phyloP scores from a whole-genome alignment of 2,113 vertebrate genomes.

The Brachyhypopomus occidentalis region DNA sequence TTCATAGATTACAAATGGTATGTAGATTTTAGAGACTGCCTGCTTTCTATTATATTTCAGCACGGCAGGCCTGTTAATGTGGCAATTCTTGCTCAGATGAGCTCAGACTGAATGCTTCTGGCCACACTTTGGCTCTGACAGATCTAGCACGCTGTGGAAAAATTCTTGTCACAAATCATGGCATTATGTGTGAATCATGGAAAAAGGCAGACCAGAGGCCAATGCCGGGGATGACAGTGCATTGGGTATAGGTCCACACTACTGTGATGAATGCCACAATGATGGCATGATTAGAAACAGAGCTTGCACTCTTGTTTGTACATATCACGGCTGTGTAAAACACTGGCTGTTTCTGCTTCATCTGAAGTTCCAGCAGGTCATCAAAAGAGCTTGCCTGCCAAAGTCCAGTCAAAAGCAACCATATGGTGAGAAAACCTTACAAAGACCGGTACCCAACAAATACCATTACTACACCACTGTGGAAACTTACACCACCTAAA shows the following conservation, averaged over 20 bases:
- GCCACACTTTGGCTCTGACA: conserved; percentile 35
- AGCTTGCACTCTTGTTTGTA: too few species aligned
- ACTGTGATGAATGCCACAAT: conserved; percentile 5
- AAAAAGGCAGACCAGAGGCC: conserved; percentile 21
- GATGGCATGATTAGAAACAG: conserved; percentile 1
- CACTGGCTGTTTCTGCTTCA: too few species aligned
- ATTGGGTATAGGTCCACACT: conserved; percentile 16
- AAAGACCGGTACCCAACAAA: too few species aligned
- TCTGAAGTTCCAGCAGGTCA: too few species aligned
- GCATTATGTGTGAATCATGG: conserved; percentile 50
- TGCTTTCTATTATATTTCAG: conserved; percentile 48
- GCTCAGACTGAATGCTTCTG: conserved; percentile 35
- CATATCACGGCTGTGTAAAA: too few species aligned
- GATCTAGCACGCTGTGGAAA: conserved; percentile 42
- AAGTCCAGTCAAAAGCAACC: too few species aligned
- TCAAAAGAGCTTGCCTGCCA: too few species aligned
- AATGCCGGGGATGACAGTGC: neutral
- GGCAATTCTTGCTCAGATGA: conserved; percentile 10
- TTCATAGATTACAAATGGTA: neutral
- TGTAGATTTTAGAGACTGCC: neutral
- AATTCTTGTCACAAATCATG: conserved; percentile 46
- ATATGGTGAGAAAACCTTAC: too few species aligned
- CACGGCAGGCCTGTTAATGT: conserved; percentile 41
- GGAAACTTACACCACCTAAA: too few species aligned
- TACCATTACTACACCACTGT: too few species aligned